A percentile compares a stretch with the other conserved stretches of the same genome.
Evolutionary conservation across 2,888 invertebrate species (phyloP).

Genomic region (Neelides folsomi): DNA sequence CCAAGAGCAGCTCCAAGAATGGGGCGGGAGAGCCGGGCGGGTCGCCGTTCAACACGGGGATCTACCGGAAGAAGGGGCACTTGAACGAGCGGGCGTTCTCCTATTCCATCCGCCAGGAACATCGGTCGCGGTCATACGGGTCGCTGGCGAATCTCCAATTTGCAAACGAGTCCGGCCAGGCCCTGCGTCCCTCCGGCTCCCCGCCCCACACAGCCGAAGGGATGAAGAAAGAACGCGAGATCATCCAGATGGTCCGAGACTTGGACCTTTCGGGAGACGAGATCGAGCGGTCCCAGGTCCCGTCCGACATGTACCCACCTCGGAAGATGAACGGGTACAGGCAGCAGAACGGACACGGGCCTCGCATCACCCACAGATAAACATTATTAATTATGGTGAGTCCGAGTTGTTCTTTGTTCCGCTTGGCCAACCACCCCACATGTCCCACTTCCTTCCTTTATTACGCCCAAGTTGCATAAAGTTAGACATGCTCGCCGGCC

Average conservation of each 20-base stretch:
- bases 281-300: constrained; percentile 44
- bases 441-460: too few species aligned
- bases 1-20: constrained; percentile 27
- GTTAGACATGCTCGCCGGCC: too few species aligned
- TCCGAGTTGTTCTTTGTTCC: too few species aligned
- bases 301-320: constrained; percentile 30
- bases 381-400: neutral
- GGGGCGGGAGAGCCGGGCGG: constrained; percentile 21
- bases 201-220: constrained; percentile 45
- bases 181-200: constrained; percentile 26
- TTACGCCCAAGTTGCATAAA: too few species aligned
- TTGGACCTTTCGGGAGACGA: constrained; percentile 68
- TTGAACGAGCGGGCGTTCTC: constrained; percentile 85
- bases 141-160: constrained; percentile 82
- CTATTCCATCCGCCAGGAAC: constrained; percentile 85
- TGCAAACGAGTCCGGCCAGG: constrained; percentile 40
- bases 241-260: constrained; percentile 85
- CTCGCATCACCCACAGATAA: constrained; percentile 33
- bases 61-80: constrained; percentile 80
- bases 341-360: constrained; percentile 27
- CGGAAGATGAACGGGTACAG: constrained; percentile 24
- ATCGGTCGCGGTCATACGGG: constrained; percentile 81
- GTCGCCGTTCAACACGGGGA: constrained; percentile 62
- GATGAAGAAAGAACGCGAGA: constrained; percentile 77
- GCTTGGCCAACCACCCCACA: too few species aligned